Evolutionary conservation across 2,888 invertebrate species (phyloP).

Genomic region (Diarsia brunnea): DNA sequence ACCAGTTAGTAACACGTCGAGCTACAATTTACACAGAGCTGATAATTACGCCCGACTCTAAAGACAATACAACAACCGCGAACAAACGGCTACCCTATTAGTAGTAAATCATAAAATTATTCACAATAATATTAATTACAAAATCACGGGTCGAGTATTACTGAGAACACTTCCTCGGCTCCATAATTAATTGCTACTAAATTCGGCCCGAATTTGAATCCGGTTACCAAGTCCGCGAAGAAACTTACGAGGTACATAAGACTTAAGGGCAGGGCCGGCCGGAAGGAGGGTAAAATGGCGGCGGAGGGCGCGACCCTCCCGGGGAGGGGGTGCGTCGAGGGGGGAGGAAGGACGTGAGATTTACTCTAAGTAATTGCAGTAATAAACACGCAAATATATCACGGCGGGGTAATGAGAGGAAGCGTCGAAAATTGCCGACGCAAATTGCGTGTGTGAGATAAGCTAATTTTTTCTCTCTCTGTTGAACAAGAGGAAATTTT

Average conservation of each 20-base stretch:
- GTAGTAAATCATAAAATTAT: constrained; percentile 81
- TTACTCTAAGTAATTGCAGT: constrained; percentile 92
- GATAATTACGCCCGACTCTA: constrained; percentile 45
- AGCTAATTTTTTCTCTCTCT: constrained; percentile 85
- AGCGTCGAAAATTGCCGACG: constrained; percentile 89
- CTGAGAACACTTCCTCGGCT: constrained; percentile 87
- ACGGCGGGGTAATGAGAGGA: constrained; percentile 90
- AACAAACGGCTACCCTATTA: constrained; percentile 69
- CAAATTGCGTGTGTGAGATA: constrained; percentile 91
- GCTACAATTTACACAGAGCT: constrained; percentile 39
- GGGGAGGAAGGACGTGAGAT: constrained; percentile 90
- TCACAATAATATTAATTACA: constrained; percentile 85
- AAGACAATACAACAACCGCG: constrained; percentile 55
- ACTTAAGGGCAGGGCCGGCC: constrained; percentile 90
- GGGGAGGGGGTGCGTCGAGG: constrained; percentile 74
- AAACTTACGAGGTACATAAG: constrained; percentile 91
- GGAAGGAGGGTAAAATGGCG: constrained; percentile 90
- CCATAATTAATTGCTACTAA: constrained; percentile 91
- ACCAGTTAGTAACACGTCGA: constrained; percentile 31
- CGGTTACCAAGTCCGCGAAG: constrained; percentile 90
- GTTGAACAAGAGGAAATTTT: constrained; percentile 64
- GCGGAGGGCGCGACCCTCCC: constrained; percentile 88
- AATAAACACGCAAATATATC: constrained; percentile 91
- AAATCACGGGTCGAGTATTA: constrained; percentile 83
- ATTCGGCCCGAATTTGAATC: constrained; percentile 90